These are phyloP conservation scores for Pogonomyrmex barbatus DNA, from an alignment of 1,140 invertebrate species.

Conservation along the genomic window DNA sequence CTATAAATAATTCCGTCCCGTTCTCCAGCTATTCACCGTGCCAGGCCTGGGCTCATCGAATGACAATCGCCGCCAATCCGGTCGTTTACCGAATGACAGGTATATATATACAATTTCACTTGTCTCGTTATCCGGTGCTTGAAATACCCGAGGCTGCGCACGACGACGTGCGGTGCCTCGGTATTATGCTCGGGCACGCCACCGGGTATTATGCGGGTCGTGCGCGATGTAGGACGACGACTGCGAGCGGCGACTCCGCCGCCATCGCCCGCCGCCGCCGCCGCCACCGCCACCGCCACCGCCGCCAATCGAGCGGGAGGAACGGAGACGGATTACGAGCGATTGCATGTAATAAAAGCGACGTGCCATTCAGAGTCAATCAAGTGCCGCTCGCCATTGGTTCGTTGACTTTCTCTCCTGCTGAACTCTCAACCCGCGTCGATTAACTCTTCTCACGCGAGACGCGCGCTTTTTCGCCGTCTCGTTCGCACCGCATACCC, in stretches of 20 bases:
- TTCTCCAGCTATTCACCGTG: background rate
- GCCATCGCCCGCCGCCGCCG: too few species aligned
- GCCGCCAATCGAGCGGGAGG: slow-evolving; percentile 26
- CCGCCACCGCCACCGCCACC: background rate
- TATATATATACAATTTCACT: slow-evolving; percentile 38
- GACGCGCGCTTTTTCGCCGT: slow-evolving; percentile 57
- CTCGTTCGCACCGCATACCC: background rate
- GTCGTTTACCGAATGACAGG: slow-evolving; percentile 12
- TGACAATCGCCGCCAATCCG: background rate
- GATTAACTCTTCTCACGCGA: slow-evolving; percentile 64
- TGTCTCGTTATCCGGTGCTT: background rate
- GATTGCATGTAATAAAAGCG: slow-evolving; percentile 73
- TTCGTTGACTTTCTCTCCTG: slow-evolving; percentile 75
- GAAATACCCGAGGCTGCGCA: background rate
- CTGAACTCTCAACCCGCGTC: slow-evolving; percentile 68
- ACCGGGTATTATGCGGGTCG: slow-evolving; percentile 24
- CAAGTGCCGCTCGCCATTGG: slow-evolving; percentile 66
- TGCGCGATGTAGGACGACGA: slow-evolving; percentile 32
- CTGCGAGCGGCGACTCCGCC: background rate
- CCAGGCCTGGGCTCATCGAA: background rate
- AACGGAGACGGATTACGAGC: slow-evolving; percentile 64
- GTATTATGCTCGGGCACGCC: slow-evolving; percentile 9
- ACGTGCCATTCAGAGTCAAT: slow-evolving; percentile 72
- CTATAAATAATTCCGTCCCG: slow-evolving; percentile 19
- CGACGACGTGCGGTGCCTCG: slow-evolving; percentile 3